Conservation (phyloP, 2,797 vertebrate genomes). For the Miichthys miiuy region DNA sequence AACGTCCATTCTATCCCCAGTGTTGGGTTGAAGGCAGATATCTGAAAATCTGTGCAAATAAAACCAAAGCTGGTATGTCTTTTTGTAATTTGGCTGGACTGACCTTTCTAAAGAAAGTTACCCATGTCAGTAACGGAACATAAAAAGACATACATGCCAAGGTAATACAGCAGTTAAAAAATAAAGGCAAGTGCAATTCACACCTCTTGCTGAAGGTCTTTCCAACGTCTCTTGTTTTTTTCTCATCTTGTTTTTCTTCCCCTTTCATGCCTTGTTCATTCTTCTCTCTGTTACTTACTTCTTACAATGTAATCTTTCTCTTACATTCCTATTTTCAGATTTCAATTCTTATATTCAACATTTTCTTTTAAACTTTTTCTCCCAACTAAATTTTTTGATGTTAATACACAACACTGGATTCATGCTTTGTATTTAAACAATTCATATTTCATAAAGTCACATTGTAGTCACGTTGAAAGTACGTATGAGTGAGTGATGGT, state of each 20-base stretch:
- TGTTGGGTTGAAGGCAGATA: neutral
- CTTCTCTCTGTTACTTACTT: neutral
- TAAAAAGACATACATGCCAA: neutral
- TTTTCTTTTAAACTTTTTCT: neutral
- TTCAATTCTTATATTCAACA: neutral
- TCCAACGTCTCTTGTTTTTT: neutral
- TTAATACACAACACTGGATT: neutral
- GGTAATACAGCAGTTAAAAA: neutral
- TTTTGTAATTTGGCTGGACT: neutral
- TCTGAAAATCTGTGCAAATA: neutral
- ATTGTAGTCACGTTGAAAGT: slow-evolving; percentile 11
- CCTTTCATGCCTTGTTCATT: neutral
- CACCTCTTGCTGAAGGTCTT: neutral
- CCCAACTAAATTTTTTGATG: neutral
- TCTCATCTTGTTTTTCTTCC: slow-evolving; percentile 6
- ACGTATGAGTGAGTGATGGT: neutral
- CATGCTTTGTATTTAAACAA: slow-evolving; percentile 15
- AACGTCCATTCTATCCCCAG: neutral
- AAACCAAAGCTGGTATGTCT: neutral
- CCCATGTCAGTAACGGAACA: neutral
- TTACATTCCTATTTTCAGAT: slow-evolving; percentile 8
- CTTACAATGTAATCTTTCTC: neutral
- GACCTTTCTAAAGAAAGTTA: neutral
- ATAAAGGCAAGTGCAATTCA: neutral
- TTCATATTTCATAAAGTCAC: slow-evolving; percentile 32